These are phyloP conservation scores for Microtus ochrogaster DNA, from an alignment of 2,113 vertebrate genomes.

Conservation along the genomic window DNA sequence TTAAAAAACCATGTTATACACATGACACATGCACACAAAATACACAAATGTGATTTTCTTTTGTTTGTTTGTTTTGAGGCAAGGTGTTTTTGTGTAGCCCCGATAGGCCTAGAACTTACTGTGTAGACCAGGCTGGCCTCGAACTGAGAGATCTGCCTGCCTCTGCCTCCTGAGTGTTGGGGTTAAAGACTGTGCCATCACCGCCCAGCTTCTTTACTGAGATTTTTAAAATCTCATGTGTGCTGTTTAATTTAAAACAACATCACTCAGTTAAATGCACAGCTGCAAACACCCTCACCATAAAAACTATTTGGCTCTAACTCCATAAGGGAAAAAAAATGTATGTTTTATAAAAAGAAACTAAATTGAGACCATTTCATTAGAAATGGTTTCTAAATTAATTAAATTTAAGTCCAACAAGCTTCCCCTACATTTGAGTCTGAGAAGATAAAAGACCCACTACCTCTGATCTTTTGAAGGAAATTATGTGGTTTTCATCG, in stretches of 20 bases:
- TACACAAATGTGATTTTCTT: not conserved
- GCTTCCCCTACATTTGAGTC: not conserved
- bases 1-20: not conserved
- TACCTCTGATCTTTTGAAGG: not conserved
- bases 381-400: conserved; percentile 29
- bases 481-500: not conserved
- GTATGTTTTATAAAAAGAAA: not conserved
- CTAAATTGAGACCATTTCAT: not conserved
- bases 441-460: not conserved
- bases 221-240: not conserved
- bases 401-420: conserved; percentile 6
- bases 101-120: no score
- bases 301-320: not conserved
- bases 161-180: no score
- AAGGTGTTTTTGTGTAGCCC: not conserved
- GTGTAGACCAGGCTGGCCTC: no score
- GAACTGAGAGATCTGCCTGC: no score
- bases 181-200: no score
- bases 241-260: conserved; percentile 36
- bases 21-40: not conserved
- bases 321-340: not conserved
- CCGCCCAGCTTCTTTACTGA: not conserved
- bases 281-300: not conserved
- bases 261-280: conserved; percentile 17
- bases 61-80: not conserved